Evolutionary conservation across 2,888 invertebrate species (phyloP), one percentile per base, ranked within the genome.

Genomic region (Microctonus hyperodae): DNA sequence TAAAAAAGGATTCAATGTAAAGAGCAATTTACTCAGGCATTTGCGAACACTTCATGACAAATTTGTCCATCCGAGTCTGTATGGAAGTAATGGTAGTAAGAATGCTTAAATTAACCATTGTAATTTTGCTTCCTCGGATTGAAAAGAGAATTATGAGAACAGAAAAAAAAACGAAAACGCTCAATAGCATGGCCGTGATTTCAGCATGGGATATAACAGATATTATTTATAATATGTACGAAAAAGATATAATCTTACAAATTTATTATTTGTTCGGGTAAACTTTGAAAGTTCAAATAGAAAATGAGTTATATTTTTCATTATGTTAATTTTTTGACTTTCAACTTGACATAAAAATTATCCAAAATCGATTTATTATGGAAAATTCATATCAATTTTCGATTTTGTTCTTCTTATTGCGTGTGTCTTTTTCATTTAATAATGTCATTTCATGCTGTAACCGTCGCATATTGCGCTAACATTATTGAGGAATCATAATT

Each of bases 1-100:
- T 86, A 89, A 90, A 85, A 92, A 92, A 80, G 91, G 91, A 2
- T 92, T 92, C 85, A 92, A 92, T 83, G 92, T 92, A 71, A 92
- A 92, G 81, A 92, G 92, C 70, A 92, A 92, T 83, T 84, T 92
- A 70, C 81, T 92, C 71, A 88, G 92, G 72, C 92, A 92, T 81
- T 83, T 92, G 80, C 88, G 92, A 81, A 92, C 92, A 35, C 83
- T 92, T 70, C 92, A 92, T 85, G 91, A 91, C 83, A 90, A 90
- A 83, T 87, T 90, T 69, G 85, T 88, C 67, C 85, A 85, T 74
- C 85, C 86, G 31, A 83, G 79, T 75, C 79, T 81, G 16, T 83
- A 82, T 68, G 83, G 83, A 33, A 83, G 82, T 69, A 84, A 83
- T 60, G 83, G 83, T 57, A 83, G 78, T 73, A 81, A 81, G 68